Base-by-base conservation (phyloP, 2,888 invertebrate genomes). In the Cynaeus angustus region DNA sequence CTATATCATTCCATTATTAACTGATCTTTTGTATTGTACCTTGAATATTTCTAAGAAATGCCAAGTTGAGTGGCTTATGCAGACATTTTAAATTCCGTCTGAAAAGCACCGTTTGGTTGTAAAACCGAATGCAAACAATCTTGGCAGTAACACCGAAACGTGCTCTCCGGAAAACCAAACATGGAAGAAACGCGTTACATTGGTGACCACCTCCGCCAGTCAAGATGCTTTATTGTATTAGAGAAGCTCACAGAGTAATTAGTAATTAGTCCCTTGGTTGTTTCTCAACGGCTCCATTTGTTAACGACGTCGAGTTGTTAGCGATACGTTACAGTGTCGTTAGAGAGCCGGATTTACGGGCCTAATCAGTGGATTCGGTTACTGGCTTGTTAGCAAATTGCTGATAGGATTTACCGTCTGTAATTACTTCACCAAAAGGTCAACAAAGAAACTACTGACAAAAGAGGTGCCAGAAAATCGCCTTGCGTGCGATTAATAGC, bases 291-390 rank as follows among this genome's bases (percentile, higher is more conserved):
- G 74, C 74, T 79, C 75, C 78, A 79, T 78, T 80, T 79, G 78
- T 80, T 80, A 79, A 80, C 78, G 77, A 79, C 77, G 68, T 69
- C 72, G 65, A 74, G 73, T 72, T 75, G 78, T 80, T 80, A 79
- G 78, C 77, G 79, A 81, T 82, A 79, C 80, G 80, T 81, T 81
- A 81, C 77, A 73, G 76, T 79, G 80, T 79, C 80, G 79, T 81
- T 81, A 79, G 75, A 74, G 74, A 67, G 71, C 67, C 73, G 76
- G 76, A 81, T 81, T 81, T 81, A 80, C 79, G 74, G 73, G 77
- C 75, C 77, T 80, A 81, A 81, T 81, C 79, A 79, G 70, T 70
- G 75, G 79, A 79, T 78, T 79, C 80, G 76, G 78, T 80, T 77
- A 76, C 75, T 62, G 77, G 70, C 75, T 78, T 76, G 78, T 78